Percentiles rank a stretch among this genome's conserved stretches.
Evolutionary conservation across 2,797 vertebrate species (phyloP).

Genomic region (Melanotaenia pygmaea): DNA sequence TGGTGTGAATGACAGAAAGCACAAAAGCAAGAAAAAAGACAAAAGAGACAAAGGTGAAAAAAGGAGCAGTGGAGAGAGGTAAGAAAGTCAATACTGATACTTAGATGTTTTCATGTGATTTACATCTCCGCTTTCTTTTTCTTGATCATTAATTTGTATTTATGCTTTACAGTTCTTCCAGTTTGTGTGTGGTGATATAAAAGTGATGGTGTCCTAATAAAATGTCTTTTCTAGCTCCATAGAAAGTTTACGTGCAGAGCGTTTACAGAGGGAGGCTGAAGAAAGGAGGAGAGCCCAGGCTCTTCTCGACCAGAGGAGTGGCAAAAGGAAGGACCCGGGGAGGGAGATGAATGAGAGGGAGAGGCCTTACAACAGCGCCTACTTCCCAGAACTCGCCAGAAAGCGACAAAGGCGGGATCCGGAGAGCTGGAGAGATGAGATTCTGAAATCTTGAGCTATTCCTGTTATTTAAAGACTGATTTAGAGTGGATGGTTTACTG

Average conservation of each 20-base stretch:
- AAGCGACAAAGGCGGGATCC: slow-evolving; percentile 80
- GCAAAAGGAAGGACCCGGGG: slow-evolving; percentile 58
- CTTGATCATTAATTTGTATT: no score
- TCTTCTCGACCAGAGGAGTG: slow-evolving; percentile 76
- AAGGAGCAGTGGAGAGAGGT: slow-evolving; percentile 69
- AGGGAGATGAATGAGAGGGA: slow-evolving; percentile 80
- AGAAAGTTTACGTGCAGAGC: slow-evolving; percentile 85
- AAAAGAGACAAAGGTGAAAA: slow-evolving; percentile 54
- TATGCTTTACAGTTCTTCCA: no score
- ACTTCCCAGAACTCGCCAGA: slow-evolving; percentile 87
- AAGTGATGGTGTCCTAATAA: not conserved
- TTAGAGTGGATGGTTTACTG: not conserved
- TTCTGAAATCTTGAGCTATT: slow-evolving; percentile 73
- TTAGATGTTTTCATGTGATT: not conserved
- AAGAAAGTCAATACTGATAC: slow-evolving; percentile 8
- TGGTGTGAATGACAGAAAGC: slow-evolving; percentile 73
- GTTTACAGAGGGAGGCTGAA: slow-evolving; percentile 83
- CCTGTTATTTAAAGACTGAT: not conserved
- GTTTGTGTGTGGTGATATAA: not conserved
- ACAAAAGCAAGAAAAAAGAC: slow-evolving; percentile 75
- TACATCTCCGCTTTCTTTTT: not conserved
- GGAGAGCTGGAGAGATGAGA: slow-evolving; percentile 81
- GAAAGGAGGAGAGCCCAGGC: slow-evolving; percentile 82
- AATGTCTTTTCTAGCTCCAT: slow-evolving; percentile 67
- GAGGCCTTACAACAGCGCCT: slow-evolving; percentile 88